Evolutionary conservation across 1,140 invertebrate species (phyloP).

Genomic region (Dendrolimus punctatus): DNA sequence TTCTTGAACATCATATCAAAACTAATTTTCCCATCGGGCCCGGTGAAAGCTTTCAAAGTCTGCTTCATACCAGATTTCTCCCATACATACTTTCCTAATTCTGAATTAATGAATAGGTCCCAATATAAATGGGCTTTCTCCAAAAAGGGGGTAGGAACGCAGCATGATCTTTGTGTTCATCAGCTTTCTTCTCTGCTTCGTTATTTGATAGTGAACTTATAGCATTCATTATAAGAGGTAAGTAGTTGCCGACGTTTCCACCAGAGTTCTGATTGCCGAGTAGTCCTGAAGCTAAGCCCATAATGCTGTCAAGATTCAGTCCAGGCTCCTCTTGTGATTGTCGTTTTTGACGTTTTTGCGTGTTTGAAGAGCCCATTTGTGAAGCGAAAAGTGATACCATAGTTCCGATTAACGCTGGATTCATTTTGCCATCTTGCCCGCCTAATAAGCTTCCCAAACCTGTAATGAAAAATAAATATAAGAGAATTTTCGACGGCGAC

Average conservation of each 20-base stretch:
- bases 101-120: slow-evolving; percentile 85
- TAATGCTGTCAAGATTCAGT: slow-evolving; percentile 72
- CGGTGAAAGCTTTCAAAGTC: slow-evolving; percentile 73
- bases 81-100: slow-evolving; percentile 81
- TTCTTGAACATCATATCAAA: slow-evolving; percentile 82
- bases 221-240: slow-evolving; percentile 78
- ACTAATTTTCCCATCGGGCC: slow-evolving; percentile 78
- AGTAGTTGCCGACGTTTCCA: slow-evolving; percentile 61
- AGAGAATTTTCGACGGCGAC: too few relatives aligned
- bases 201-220: slow-evolving; percentile 70
- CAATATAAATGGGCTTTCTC: slow-evolving; percentile 83
- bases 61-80: slow-evolving; percentile 80
- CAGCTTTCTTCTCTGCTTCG: slow-evolving; percentile 69
- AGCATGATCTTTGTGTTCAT: slow-evolving; percentile 80
- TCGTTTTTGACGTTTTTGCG: slow-evolving; percentile 25
- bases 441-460: slow-evolving; percentile 70
- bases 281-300: slow-evolving; percentile 76
- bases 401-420: slow-evolving; percentile 70
- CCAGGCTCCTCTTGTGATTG: slow-evolving; percentile 27
- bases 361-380: slow-evolving; percentile 37
- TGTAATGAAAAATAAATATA: slow-evolving; percentile 20
- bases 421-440: slow-evolving; percentile 69
- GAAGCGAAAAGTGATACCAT: slow-evolving; percentile 71
- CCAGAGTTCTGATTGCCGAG: slow-evolving; percentile 72
- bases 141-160: slow-evolving; percentile 80